phyloP scores from a whole-genome alignment of 2,888 invertebrate species.

The Chalcis sispes region DNA sequence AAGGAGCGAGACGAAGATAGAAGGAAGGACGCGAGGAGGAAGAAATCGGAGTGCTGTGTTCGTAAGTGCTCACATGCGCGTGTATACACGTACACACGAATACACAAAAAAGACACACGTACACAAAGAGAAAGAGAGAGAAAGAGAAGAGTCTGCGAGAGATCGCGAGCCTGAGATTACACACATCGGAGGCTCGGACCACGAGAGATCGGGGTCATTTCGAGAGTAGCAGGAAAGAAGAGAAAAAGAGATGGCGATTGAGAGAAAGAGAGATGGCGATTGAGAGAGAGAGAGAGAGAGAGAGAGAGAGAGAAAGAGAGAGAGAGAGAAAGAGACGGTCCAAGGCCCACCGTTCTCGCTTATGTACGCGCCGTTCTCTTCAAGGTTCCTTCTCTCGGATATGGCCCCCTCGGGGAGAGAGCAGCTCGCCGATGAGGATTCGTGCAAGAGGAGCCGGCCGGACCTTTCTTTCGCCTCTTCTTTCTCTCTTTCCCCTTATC shows the following conservation, averaged over 20 bases:
- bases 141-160: conserved; percentile 20
- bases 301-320: neutral
- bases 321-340: conserved; percentile 46
- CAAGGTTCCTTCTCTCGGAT: conserved; percentile 52
- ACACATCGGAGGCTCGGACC: conserved; percentile 47
- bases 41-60: conserved; percentile 43
- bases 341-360: conserved; percentile 52
- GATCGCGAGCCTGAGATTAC: conserved; percentile 54
- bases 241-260: conserved; percentile 20
- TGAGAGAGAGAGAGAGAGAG: conserved; percentile 9
- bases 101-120: neutral
- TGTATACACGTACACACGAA: neutral
- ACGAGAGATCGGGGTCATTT: conserved; percentile 58
- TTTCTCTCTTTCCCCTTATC: neutral
- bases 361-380: conserved; percentile 37
- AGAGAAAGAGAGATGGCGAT: conserved; percentile 6
- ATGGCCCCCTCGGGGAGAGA: conserved; percentile 54
- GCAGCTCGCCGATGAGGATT: conserved; percentile 48
- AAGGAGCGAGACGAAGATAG: conserved; percentile 1
- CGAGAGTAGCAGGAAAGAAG: conserved; percentile 34
- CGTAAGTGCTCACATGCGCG: conserved; percentile 15
- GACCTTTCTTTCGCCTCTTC: conserved; percentile 59
- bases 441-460: conserved; percentile 55
- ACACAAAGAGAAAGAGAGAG: conserved; percentile 12
- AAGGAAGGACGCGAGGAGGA: conserved; percentile 56